Base-by-base conservation (phyloP, 2,888 invertebrate genomes). In the Leptopilina syphax region DNA sequence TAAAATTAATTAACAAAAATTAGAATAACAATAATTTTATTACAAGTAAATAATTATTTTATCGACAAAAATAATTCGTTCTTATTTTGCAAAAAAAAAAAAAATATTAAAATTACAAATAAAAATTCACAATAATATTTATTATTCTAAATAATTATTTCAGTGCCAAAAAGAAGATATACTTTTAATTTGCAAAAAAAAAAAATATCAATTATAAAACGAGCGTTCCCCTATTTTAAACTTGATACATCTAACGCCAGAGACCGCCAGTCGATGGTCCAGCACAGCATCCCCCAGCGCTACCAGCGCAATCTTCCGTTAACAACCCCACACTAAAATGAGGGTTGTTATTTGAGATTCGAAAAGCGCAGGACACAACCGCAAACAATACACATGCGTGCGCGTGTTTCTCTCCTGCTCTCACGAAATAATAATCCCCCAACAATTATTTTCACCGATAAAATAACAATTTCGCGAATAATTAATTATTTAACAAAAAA, bases 181-280 rank as follows among this genome's bases (percentile, higher is more conserved):
- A 9, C 7, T 47, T 7, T 47, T 9, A 47, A 47, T 47, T 9
- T 47, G 47, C 7, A 9, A 47, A 47, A 47, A 9, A 47, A 41
- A 57, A 60, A 50, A 54, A n/a, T 24, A 2, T 60, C 41, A 10
- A 60, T 57, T 13, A 34, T n/a, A 73, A 54, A 24, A 27, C n/a
- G n/a, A n/a, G 27, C 34, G 3, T 73, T n/a, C 57, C 34, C 41
- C 57, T 34, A 57, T 73, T 60, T 18, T 8, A 54, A 81, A 81
- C 73, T 84, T 81, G 5, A 3, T 1, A 67, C 70, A 50, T 68
- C 83, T 78, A 77, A 82, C 89, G 65, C 78, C 80, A 91, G 91
- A 86, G 89, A 80, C 79, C 91, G 89, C 90, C 88, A 91, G 88
- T 66, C 82, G 85, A 85, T 88, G 90, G 90, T 90, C 88, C 88